Evolutionary conservation across 2,797 vertebrate genomes (phyloP).

Genomic region (Tragelaphus oryx): DNA sequence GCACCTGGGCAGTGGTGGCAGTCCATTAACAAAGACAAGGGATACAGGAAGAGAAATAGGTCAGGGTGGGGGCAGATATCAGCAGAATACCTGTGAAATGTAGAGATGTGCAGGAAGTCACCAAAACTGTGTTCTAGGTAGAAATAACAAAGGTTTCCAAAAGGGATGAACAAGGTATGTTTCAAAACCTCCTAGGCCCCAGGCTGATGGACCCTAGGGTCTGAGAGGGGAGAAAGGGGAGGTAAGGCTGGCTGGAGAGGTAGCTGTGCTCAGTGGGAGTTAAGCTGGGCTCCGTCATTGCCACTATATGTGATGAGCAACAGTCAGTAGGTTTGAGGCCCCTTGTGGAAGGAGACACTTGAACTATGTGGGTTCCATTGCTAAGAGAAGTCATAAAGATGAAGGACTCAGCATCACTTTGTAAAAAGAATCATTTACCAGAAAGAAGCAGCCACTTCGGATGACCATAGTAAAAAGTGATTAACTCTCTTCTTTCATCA

Average conservation of each 20-base stretch:
- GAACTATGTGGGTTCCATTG: background rate
- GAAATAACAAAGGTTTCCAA: background rate
- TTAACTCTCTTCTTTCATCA: background rate
- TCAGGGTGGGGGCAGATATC: background rate
- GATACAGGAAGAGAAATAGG: background rate
- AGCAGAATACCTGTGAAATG: background rate
- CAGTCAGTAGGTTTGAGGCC: background rate
- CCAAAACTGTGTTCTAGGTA: background rate
- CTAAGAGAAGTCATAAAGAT: background rate
- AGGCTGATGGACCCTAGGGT: background rate
- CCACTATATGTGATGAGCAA: background rate
- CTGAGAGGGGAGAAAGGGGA: background rate
- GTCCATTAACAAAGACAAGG: background rate
- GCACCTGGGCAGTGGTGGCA: background rate
- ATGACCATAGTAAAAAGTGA: background rate
- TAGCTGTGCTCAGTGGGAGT: background rate
- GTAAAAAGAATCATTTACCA: background rate
- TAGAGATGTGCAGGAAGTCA: background rate
- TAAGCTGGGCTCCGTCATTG: background rate
- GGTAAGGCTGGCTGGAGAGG: background rate
- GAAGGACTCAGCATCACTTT: background rate
- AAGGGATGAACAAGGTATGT: background rate
- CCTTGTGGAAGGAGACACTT: background rate
- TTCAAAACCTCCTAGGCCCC: background rate
- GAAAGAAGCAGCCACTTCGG: background rate